Conservation (phyloP, 2,113 vertebrate species). For the Chaetorhynchus papuensis region DNA sequence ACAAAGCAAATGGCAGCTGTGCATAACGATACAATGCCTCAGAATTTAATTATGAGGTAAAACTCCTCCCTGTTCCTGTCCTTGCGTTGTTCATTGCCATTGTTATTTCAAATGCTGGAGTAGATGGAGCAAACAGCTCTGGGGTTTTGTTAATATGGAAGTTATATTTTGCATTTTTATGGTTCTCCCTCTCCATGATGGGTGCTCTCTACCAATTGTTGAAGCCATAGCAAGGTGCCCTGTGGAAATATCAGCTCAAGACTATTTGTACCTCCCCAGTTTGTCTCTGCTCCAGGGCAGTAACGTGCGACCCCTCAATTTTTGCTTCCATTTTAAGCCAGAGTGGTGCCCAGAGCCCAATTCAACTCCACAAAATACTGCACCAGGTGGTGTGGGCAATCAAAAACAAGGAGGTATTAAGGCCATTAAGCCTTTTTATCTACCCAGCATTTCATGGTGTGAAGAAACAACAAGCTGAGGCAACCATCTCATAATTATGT, state of each 20-base stretch:
- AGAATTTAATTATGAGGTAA: background rate
- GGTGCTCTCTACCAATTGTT: background rate
- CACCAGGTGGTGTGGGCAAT: no score
- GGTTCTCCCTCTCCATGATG: background rate
- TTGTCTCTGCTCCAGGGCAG: background rate
- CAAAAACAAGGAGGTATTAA: background rate
- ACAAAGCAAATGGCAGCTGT: background rate
- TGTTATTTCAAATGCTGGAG: background rate
- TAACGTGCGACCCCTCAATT: fast-evolving
- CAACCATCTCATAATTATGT: background rate
- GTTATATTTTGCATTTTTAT: background rate
- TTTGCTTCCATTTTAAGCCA: background rate
- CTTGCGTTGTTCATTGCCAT: background rate
- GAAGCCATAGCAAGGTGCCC: background rate
- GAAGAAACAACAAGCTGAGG: background rate
- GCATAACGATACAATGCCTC: background rate
- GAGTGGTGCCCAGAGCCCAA: background rate
- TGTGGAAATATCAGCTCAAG: background rate
- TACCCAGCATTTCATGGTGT: background rate
- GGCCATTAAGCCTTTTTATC: background rate
- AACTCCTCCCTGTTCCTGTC: background rate
- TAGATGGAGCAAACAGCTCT: background rate
- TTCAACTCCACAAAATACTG: background rate
- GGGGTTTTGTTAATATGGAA: background rate
- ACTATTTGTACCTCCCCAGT: fast-evolving